These are phyloP conservation scores for Chondrosia reniformis DNA, from an alignment of 37 sponge, comb jelly and placozoan species.

Conservation along the genomic window DNA sequence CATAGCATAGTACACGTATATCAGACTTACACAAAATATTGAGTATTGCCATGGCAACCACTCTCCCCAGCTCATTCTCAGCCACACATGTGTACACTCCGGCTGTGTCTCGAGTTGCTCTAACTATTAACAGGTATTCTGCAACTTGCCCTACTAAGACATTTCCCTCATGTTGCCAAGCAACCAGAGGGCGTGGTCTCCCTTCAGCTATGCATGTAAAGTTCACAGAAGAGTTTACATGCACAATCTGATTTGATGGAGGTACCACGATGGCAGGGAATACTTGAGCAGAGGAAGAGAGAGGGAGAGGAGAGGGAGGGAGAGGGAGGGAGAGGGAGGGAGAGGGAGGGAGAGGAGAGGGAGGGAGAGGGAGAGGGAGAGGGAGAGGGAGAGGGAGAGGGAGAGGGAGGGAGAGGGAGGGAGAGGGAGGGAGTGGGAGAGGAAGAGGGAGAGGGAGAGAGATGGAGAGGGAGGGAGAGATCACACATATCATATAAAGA, in stretches of 20 bases:
- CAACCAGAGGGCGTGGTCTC: conserved; percentile 39
- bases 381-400: conserved; percentile 7
- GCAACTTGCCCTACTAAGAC: conserved; percentile 8
- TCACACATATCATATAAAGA: not conserved
- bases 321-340: not conserved
- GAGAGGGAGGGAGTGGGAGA: not conserved
- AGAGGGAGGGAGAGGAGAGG: not conserved
- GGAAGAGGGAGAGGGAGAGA: not conserved
- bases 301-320: not conserved
- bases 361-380: conserved; percentile 1
- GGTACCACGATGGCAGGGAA: not conserved
- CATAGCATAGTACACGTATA: not conserved
- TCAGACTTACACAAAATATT: conserved; percentile 52
- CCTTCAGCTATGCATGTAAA: conserved; percentile 51
- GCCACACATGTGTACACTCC: conserved; percentile 61
- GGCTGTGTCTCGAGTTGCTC: not conserved
- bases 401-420: conserved; percentile 12
- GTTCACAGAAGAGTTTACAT: conserved; percentile 20
- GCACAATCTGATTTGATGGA: not conserved
- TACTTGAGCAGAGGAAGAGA: not conserved
- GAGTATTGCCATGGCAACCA: conserved; percentile 33
- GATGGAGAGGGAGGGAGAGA: not conserved
- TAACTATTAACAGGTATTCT: conserved; percentile 23
- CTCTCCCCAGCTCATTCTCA: conserved; percentile 35
- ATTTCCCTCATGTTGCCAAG: conserved; percentile 40